phyloP scores from a whole-genome alignment of 2,888 invertebrate genomes.

The Hoplodrina ambigua region DNA sequence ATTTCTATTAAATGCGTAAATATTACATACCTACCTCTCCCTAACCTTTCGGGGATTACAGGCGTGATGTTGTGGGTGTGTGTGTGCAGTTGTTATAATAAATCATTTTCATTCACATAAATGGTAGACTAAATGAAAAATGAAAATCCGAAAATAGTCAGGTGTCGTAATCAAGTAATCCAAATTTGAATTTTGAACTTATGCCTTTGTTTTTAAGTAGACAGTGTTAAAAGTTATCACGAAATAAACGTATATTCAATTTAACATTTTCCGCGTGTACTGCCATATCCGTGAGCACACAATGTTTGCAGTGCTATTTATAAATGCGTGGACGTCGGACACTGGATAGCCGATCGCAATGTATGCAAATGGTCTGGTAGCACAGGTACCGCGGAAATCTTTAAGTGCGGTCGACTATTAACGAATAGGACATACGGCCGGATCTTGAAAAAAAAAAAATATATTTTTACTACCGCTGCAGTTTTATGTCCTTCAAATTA shows the following conservation, averaged over 20 bases:
- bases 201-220: no score
- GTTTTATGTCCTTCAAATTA: slow-evolving; percentile 39
- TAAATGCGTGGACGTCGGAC: slow-evolving; percentile 58
- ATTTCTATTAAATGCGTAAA: no score
- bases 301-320: slow-evolving; percentile 62
- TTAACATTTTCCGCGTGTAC: slow-evolving; percentile 50
- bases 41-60: no score
- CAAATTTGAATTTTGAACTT: no score
- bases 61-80: no score
- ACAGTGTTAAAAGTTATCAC: neutral
- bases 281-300: slow-evolving; percentile 64
- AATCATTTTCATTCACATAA: no score
- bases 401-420: slow-evolving; percentile 66
- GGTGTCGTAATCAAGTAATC: no score
- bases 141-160: no score
- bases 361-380: slow-evolving; percentile 74
- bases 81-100: no score
- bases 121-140: no score
- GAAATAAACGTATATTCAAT: slow-evolving; percentile 29
- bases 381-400: slow-evolving; percentile 69
- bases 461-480: slow-evolving; percentile 43
- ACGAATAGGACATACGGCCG: slow-evolving; percentile 62
- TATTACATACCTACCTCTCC: no score
- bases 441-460: slow-evolving; percentile 51
- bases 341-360: slow-evolving; percentile 65